Evolutionary conservation across 1,140 invertebrate genomes (phyloP), one percentile per base, ranked within the genome.

Genomic region (Drosophila ercepeae): DNA sequence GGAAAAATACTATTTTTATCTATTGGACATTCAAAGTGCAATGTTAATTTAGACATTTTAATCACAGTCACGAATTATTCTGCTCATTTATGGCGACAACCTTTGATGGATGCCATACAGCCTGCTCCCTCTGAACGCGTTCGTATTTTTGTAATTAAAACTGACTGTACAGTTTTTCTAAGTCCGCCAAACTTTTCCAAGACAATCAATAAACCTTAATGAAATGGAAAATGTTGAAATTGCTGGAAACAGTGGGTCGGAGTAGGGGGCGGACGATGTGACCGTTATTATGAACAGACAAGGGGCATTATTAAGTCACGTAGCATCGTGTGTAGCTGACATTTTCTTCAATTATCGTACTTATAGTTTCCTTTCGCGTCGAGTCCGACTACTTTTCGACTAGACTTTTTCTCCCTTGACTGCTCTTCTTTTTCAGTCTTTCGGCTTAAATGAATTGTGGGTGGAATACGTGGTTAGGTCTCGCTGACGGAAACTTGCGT

Each of bases 281-380:
- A 42, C 55, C 48, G 55, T 77, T 77, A 77, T 61, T 63, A 81
- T 76, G 60, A 63, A 50, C 71, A 73, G 81, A 73, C 61, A 75
- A 86, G 60, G 67, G 67, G 58, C 75, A 75, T 86, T 84, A 84
- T 84, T 84, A 84, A 86, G 79, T 84, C 79, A 84, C 79, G 79
- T 84, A 86, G 65, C 65, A 76, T 68, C 59, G 72, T 79, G 71
- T 84, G 81, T 76, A 75, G 81, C 76, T 84, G 79, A 86, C 79
- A 84, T 72, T 84, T 84, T 84, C 81, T 79, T 86, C 79, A 84
- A 84, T 84, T 84, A 83, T 79, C 59, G 75, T 84, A 79, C 79
- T 84, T 86, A 76, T 64, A 78, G 81, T 84, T 84, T 86, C 76
- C 61, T 58, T 79, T 65, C 65, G 79, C 81, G 72, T 84, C 75